Base-by-base conservation (phyloP, 2,113 vertebrate species). In the Dicentrarchus labrax region DNA sequence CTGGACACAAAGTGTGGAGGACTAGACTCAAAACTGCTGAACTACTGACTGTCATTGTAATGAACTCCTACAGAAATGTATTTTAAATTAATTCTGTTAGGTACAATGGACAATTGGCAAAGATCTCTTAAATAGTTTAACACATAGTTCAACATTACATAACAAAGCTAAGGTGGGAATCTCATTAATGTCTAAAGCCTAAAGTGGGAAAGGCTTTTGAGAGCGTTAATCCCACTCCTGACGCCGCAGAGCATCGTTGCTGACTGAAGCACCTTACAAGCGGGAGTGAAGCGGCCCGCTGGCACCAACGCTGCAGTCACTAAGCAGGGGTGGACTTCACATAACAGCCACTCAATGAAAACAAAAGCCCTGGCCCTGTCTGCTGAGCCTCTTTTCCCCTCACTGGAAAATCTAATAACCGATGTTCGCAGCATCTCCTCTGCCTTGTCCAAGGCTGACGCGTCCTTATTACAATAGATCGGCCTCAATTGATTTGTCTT, bases 401-500 rank as follows among this genome's bases (percentile, higher is more conserved):
- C 1, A 5, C 45, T 1, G 22, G 54, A 80, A 86, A 85, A 92
- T 90, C 88, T 86, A 88, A 92, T 86, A 90, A 88, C 72, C 51
- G 47, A 83, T 87, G 74, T 80, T 84, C 56, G 13, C 78, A 70
- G 78, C 12, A 61, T 78, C 76, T 74, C 65, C 43, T 74, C 41
- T 56, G 56, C 38, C 76, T 84, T 50, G 6, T 86, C 85, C 85
- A 79, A 90, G 84, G 87, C 84, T 84, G 87, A 78, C 38, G 41
- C 24, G 39, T 88, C 85, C 84, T 92, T 88, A 92, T 91, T 93
- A 87, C 86, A 92, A 89, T 82, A 84, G 86, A 92, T 91, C 50
- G 57, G 56, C 83, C 67, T 72, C 70, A 70, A 94, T 92, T 90
- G 92, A 94, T 92, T 92, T 78, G 83, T 88, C 86, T 87, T 91